Conservation (phyloP, 2,888 invertebrate genomes). For the Harpagoxenus sublaevis region DNA sequence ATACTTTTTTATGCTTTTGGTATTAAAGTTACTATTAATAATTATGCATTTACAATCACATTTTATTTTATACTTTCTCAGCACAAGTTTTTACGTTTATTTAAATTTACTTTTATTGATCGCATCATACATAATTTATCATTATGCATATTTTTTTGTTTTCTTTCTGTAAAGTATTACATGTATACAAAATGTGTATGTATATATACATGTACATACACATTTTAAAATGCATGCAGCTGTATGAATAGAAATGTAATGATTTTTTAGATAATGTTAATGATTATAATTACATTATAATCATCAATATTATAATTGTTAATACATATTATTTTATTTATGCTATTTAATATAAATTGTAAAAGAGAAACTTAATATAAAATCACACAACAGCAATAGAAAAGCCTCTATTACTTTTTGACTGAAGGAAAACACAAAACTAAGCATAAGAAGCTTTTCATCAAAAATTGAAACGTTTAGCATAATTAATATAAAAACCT, state of each 20-base stretch:
- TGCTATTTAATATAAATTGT: background rate
- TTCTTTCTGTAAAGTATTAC: background rate
- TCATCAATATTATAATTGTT: background rate
- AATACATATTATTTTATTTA: background rate
- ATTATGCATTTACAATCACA: background rate
- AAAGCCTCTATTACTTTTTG: background rate
- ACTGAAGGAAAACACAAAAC: background rate
- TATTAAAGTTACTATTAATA: slow-evolving; percentile 23
- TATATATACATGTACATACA: background rate
- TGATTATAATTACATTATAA: slow-evolving; percentile 1
- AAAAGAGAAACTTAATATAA: background rate
- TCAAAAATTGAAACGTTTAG: background rate
- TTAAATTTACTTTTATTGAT: background rate
- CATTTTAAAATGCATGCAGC: background rate
- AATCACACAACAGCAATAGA: slow-evolving; percentile 1
- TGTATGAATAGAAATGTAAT: background rate
- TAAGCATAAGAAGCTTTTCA: background rate
- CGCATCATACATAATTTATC: background rate
- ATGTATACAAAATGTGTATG: no score
- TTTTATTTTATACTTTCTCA: background rate
- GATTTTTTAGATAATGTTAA: background rate
- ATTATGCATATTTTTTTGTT: background rate
- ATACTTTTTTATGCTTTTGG: slow-evolving; percentile 58
- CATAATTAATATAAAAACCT: background rate
- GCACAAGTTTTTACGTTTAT: background rate